Percentiles rank a stretch among this genome's conserved stretches.
These are phyloP conservation scores for Orientallactaga sibirica DNA, from an alignment of 2,797 vertebrate genomes.

Conservation along the genomic window DNA sequence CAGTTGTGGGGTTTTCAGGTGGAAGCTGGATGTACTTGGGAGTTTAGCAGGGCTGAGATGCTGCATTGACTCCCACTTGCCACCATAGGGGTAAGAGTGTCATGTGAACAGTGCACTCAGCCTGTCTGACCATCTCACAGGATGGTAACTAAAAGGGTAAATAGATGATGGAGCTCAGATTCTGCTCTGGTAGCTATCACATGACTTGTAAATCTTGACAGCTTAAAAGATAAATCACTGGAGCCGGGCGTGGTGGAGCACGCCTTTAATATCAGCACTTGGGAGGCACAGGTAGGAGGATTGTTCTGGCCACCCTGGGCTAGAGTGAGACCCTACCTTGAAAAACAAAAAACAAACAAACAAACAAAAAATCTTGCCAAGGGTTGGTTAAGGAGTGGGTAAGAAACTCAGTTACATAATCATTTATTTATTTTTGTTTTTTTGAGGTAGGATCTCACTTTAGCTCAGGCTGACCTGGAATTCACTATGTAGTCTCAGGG, in stretches of 20 bases:
- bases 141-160: not conserved
- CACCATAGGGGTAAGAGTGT: not conserved
- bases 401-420: not conserved
- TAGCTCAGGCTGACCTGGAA: too few relatives aligned
- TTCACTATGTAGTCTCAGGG: too few relatives aligned
- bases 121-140: not conserved
- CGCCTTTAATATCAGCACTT: too few relatives aligned
- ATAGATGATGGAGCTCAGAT: not conserved
- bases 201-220: not conserved
- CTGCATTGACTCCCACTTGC: not conserved
- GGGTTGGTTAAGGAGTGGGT: not conserved
- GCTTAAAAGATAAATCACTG: not conserved
- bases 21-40: not conserved
- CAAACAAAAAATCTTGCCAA: not conserved
- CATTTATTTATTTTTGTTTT: not conserved
- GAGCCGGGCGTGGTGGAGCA: too few relatives aligned
- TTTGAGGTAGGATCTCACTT: too few relatives aligned
- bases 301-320: too few relatives aligned
- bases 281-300: too few relatives aligned
- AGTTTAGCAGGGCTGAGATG: not conserved
- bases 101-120: accelerated
- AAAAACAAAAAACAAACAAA: too few relatives aligned
- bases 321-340: too few relatives aligned
- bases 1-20: not conserved
- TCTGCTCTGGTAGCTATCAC: not conserved